phyloP scores from a whole-genome alignment of 2,888 invertebrate genomes.

The Acleris literana region DNA sequence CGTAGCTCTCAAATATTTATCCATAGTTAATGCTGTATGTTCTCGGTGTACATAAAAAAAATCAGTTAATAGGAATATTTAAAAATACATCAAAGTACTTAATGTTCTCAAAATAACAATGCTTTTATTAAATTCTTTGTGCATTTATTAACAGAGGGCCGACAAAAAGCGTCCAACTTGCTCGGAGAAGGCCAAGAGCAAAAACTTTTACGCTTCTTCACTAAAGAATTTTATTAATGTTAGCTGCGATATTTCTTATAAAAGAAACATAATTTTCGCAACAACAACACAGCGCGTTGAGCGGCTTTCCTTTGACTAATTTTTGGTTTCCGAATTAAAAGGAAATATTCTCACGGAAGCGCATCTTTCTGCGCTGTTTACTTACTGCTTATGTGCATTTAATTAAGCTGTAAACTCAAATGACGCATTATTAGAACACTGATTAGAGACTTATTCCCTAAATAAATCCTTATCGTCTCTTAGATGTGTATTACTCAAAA shows the following conservation, averaged over 20 bases:
- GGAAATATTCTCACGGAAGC: slow-evolving; percentile 9
- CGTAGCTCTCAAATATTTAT: neutral
- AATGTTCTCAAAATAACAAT: slow-evolving; percentile 45
- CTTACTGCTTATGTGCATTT: no score
- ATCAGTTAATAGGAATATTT: neutral
- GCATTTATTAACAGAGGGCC: slow-evolving; percentile 67
- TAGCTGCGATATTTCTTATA: slow-evolving; percentile 60
- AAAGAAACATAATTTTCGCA: slow-evolving; percentile 62
- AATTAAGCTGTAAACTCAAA: no score
- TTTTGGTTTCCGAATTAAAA: slow-evolving; percentile 28
- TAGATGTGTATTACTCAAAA: no score
- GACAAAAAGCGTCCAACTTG: slow-evolving; percentile 64
- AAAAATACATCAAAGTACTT: slow-evolving; percentile 9
- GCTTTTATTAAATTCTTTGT: slow-evolving; percentile 79
- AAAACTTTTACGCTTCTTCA: slow-evolving; percentile 70
- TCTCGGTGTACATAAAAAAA: neutral
- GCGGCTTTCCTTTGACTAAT: slow-evolving; percentile 25
- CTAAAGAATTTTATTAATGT: slow-evolving; percentile 76
- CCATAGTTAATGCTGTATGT: neutral
- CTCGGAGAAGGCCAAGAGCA: slow-evolving; percentile 60
- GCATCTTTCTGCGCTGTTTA: no score
- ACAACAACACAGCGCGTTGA: slow-evolving; percentile 22
- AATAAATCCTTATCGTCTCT: no score
- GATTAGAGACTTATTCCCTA: no score
- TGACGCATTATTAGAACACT: no score